A percentile compares a stretch with the other conserved stretches of the same genome.
phyloP scores from a whole-genome alignment of 1,140 invertebrate genomes.

The Diachasma alloeum region DNA sequence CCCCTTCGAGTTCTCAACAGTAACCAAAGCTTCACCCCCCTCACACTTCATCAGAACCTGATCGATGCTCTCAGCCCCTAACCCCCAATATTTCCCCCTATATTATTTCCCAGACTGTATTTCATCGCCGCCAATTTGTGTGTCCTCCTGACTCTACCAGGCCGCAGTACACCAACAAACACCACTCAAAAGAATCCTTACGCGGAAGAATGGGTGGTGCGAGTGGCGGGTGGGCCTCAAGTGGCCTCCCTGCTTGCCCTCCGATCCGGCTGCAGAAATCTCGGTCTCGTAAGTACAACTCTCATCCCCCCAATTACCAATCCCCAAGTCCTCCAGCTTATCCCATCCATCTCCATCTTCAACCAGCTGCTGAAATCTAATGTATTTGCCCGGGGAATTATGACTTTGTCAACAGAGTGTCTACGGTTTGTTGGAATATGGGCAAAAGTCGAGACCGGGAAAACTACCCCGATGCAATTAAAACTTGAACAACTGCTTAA shows the following conservation, averaged over 20 bases:
- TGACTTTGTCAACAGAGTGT: slow-evolving; percentile 26
- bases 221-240: slow-evolving; percentile 61
- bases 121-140: slow-evolving; percentile 20
- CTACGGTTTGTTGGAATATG: not conserved
- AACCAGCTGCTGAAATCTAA: no score
- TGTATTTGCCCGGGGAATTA: slow-evolving; percentile 6
- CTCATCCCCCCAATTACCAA: no score
- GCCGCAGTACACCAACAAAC: slow-evolving; percentile 21
- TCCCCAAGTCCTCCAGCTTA: no score
- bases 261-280: slow-evolving; percentile 61
- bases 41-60: no score
- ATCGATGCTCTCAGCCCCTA: no score
- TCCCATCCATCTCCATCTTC: no score
- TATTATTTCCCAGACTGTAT: not conserved
- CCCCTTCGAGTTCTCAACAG: no score
- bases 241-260: slow-evolving; percentile 62
- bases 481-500: slow-evolving; percentile 53
- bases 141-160: slow-evolving; percentile 2
- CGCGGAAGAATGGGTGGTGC: slow-evolving; percentile 69
- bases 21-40: no score
- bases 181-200: slow-evolving; percentile 24
- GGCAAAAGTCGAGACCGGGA: not conserved
- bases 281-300: slow-evolving; percentile 60
- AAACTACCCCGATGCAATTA: slow-evolving; percentile 45
- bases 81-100: no score